A percentile compares a stretch with the other conserved stretches of the same genome.
Conservation (phyloP, 2,797 vertebrate species). For the Luscinia luscinia region DNA sequence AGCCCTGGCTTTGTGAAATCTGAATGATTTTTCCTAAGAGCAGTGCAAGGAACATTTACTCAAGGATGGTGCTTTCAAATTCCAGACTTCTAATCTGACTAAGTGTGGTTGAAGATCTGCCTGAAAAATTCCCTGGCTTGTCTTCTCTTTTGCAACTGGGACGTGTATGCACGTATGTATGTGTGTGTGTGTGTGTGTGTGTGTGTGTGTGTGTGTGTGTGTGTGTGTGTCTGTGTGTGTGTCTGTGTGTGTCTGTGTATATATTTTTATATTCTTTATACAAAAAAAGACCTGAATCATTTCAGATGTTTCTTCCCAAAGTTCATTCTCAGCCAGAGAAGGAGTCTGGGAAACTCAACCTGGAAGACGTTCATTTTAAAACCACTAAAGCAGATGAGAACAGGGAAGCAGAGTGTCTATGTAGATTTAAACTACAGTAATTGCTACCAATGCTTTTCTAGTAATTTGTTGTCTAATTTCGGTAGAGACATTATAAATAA, state of each 20-base stretch:
- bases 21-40: constrained; percentile 19
- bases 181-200: not conserved
- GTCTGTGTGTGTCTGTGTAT: not conserved
- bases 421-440: not conserved
- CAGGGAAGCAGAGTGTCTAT: not conserved
- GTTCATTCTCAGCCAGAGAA: not conserved
- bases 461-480: not conserved
- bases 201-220: not conserved
- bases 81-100: not conserved
- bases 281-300: not conserved
- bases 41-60: constrained; percentile 1
- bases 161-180: accelerated
- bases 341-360: not conserved
- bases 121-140: not conserved
- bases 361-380: not conserved
- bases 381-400: not conserved
- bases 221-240: not conserved
- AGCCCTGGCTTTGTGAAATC: constrained; percentile 22
- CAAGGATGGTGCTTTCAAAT: not conserved
- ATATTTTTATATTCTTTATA: not conserved
- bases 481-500: not conserved
- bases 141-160: not conserved
- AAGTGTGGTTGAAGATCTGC: not conserved
- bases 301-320: constrained; percentile 1
- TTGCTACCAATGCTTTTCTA: not conserved